A percentile compares a stretch with the other conserved stretches of the same genome.
These are phyloP conservation scores for Sisyra nigra DNA, from an alignment of 2,888 invertebrate species.

Conservation along the genomic window DNA sequence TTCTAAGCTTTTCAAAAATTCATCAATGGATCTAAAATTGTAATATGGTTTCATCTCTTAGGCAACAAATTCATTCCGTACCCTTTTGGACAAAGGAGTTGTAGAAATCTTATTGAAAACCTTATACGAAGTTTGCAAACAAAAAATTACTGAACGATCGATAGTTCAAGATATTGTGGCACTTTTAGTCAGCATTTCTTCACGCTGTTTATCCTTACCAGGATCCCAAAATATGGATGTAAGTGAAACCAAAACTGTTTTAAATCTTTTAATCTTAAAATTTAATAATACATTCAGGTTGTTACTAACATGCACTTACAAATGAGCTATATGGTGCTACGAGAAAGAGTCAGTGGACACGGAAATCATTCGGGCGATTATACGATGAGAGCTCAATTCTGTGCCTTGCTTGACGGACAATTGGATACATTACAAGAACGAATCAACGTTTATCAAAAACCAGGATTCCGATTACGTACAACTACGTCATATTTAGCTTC, in stretches of 20 bases:
- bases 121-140: slow-evolving; percentile 16
- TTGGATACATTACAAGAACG: slow-evolving; percentile 33
- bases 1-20: too few relatives aligned
- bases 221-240: slow-evolving; percentile 29
- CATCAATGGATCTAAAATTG: background rate
- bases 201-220: slow-evolving; percentile 25
- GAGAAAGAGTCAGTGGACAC: slow-evolving; percentile 22
- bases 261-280: too few relatives aligned
- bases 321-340: slow-evolving; percentile 33
- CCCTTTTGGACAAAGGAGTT: slow-evolving; percentile 28
- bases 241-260: too few relatives aligned
- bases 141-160: slow-evolving; percentile 11
- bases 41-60: slow-evolving; percentile 12
- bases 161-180: slow-evolving; percentile 24
- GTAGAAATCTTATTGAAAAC: slow-evolving; percentile 27
- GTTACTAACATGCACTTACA: slow-evolving; percentile 39
- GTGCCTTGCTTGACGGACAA: slow-evolving; percentile 34
- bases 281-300: too few relatives aligned
- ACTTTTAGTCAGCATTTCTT: slow-evolving; percentile 25
- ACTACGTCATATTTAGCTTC: slow-evolving; percentile 14
- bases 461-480: slow-evolving; percentile 18
- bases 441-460: slow-evolving; percentile 19
- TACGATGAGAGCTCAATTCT: slow-evolving; percentile 33
- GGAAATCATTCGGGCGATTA: slow-evolving; percentile 22
- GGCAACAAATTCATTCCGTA: slow-evolving; percentile 22